Base-by-base conservation (phyloP, 2,888 invertebrate genomes). In the Hemaris fuciformis region DNA sequence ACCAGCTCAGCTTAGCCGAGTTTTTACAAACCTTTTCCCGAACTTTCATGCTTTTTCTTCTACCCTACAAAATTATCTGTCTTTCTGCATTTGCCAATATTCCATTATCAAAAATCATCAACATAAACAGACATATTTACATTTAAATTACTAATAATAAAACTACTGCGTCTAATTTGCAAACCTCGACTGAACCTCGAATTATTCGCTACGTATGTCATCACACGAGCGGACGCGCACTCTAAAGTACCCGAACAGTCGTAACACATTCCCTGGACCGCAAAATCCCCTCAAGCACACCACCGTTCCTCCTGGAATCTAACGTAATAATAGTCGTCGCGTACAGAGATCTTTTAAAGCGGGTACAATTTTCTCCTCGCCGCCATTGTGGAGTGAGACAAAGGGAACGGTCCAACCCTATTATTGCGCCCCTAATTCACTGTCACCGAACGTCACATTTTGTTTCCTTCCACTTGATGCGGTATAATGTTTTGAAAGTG, bases 391-490 rank as follows among this genome's bases (percentile, higher is more conserved):
- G 53, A 15, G 53, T 53, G 53, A 53, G 53, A 53, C 53, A 58
- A 58, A 58, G 42, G 27, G 27, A 43, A 25, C 57, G 45, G 57
- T 61, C 61, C 38, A 45, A 61, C 45, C 57, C 61, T 57, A 61
- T 61, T 61, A 61, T 45, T 31, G 57, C 45, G 57, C 45, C 57
- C 61, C 61, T 61, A 61, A 46, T 61, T 61, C 57, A 61, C 61
- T 25, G 57, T 61, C 61, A 38, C 43, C 57, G 61, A 57, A 46
- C 57, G 61, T 61, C 61, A 61, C 61, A 61, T 46, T 61, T 61
- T 46, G 57, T 61, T 45, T 61, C 45, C 25, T 27, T 57, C 45
- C 34, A 43, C 34, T 61, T 46, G 34, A 61, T 23, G 57, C 18
- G 38, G 57, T 57, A 45, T 57, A 61, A 57, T 57, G 57, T 18